phyloP scores from a whole-genome alignment of 2,888 invertebrate genomes.

The Amitus sp. region DNA sequence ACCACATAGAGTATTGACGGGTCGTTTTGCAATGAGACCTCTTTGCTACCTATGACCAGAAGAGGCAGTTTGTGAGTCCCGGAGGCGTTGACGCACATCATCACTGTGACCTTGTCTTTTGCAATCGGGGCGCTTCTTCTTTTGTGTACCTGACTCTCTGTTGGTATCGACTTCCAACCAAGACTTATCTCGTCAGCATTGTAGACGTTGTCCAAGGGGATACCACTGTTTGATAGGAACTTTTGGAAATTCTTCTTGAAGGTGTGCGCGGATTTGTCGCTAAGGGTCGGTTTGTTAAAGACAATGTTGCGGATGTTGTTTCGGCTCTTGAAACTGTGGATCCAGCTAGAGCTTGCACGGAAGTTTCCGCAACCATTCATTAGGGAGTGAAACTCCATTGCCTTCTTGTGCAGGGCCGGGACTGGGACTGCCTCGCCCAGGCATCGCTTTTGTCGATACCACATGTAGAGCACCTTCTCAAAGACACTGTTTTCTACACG shows the following conservation, averaged over 20 bases:
- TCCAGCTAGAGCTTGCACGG: constrained; percentile 43
- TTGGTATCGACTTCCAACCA: constrained; percentile 26
- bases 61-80: constrained; percentile 51
- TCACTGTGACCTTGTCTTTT: constrained; percentile 36
- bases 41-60: constrained; percentile 38
- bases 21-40: constrained; percentile 8
- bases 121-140: constrained; percentile 1
- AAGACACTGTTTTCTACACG: constrained; percentile 18
- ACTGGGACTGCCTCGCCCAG: constrained; percentile 43
- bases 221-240: constrained; percentile 15
- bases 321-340: constrained; percentile 30
- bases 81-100: constrained; percentile 51
- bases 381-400: constrained; percentile 22
- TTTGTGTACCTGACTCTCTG: constrained; percentile 16
- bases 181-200: constrained; percentile 30
- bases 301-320: constrained; percentile 18
- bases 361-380: constrained; percentile 34
- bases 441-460: constrained; percentile 44
- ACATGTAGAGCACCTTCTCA: constrained; percentile 47
- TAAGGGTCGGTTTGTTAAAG: constrained; percentile 14
- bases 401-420: constrained; percentile 26
- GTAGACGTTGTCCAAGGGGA: constrained; percentile 28
- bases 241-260: constrained; percentile 21
- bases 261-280: constrained; percentile 10
- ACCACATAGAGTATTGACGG: constrained; percentile 18